Conservation (phyloP, 2,888 invertebrate species). For the Caenorhabditis sp. region DNA sequence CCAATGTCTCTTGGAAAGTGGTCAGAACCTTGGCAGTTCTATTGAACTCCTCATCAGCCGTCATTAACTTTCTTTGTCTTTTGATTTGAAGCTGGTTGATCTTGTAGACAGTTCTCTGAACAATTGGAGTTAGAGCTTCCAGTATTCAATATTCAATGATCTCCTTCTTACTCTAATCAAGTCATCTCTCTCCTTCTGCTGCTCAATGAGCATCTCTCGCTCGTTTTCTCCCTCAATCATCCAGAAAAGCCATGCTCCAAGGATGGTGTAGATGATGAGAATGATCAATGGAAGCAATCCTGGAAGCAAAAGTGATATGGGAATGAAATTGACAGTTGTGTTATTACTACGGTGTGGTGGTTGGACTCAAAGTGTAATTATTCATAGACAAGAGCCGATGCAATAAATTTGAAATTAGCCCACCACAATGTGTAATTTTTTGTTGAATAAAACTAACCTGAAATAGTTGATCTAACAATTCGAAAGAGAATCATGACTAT, state of each 20-base stretch:
- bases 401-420: constrained; percentile 6
- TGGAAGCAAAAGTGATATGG: too few relatives aligned
- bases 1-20: constrained; percentile 75
- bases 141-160: too few relatives aligned
- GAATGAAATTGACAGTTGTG: too few relatives aligned
- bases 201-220: constrained; percentile 70
- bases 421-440: constrained; percentile 8
- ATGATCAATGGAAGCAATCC: constrained; percentile 72
- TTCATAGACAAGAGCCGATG: constrained; percentile 16
- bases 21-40: constrained; percentile 76
- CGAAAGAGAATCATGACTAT: constrained; percentile 14
- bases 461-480: constrained; percentile 5
- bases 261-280: constrained; percentile 74
- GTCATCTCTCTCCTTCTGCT: constrained; percentile 73
- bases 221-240: constrained; percentile 79
- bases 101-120: constrained; percentile 77
- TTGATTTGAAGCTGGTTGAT: constrained; percentile 75
- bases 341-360: constrained; percentile 54
- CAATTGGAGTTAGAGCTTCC: too few relatives aligned
- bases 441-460: neutral
- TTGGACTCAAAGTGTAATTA: constrained; percentile 56
- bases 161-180: constrained; percentile 71
- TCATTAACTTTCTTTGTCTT: constrained; percentile 63
- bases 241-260: constrained; percentile 77
- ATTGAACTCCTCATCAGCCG: constrained; percentile 78